Percentiles rank a stretch among this genome's conserved stretches.
Evolutionary conservation across 2,797 vertebrate species (phyloP).

Genomic region (Thunnus albacares): DNA sequence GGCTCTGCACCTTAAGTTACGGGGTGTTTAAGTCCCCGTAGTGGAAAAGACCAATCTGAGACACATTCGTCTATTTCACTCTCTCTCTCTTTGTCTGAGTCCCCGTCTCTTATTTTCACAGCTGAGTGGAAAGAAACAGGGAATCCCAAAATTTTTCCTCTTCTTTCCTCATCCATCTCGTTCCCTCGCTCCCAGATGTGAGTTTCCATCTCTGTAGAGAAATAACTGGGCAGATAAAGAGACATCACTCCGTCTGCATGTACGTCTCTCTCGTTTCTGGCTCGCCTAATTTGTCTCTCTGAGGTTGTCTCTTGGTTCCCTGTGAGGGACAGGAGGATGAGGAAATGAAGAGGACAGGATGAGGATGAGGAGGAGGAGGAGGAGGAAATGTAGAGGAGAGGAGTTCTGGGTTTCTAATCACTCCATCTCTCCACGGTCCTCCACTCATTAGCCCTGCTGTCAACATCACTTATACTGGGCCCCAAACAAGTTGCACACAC

Average conservation of each 20-base stretch:
- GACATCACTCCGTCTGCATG: neutral
- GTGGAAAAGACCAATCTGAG: no score
- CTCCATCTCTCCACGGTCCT: conserved; percentile 24
- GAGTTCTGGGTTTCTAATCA: conserved; percentile 64
- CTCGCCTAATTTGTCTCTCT: conserved; percentile 5
- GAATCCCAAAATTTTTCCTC: neutral
- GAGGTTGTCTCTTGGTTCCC: neutral
- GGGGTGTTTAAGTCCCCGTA: no score
- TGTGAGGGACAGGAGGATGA: conserved; percentile 4
- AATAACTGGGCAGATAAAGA: neutral
- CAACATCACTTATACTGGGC: conserved; percentile 31
- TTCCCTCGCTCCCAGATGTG: neutral
- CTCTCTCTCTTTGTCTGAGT: neutral
- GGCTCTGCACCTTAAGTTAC: no score
- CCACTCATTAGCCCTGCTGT: conserved; percentile 28
- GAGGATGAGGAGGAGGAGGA: conserved; percentile 11
- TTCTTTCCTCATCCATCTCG: conserved; percentile 1
- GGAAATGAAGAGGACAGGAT: conserved; percentile 1
- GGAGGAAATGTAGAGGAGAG: conserved; percentile 6
- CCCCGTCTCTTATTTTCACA: neutral
- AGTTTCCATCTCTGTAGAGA: conserved; percentile 1
- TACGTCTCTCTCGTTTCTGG: neutral
- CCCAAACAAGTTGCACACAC: conserved; percentile 8
- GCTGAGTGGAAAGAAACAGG: neutral
- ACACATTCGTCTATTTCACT: neutral